These are phyloP conservation scores for Plumapathes pennacea DNA, from an alignment of 92 coral and sea anemone species.

Conservation along the genomic window DNA sequence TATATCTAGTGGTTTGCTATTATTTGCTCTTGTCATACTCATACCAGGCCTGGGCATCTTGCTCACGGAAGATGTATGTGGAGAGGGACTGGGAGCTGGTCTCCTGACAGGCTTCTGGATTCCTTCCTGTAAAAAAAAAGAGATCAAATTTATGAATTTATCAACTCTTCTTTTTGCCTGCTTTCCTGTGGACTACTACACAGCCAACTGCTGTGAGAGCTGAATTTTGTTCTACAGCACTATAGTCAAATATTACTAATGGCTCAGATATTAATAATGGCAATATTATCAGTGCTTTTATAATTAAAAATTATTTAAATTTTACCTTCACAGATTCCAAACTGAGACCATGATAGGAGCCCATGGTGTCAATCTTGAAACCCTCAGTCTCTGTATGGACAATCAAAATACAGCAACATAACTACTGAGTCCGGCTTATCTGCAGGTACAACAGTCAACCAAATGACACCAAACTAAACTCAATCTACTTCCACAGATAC, in stretches of 20 bases:
- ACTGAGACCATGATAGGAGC: constrained; percentile 96
- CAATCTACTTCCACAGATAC: too few relatives aligned
- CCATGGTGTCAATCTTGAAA: constrained; percentile 98
- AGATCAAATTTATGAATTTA: not conserved
- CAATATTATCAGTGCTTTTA: not conserved
- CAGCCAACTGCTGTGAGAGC: too few relatives aligned
- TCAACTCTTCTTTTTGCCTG: too few relatives aligned
- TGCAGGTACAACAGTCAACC: not conserved
- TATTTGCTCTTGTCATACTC: too few relatives aligned
- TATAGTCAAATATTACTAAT: too few relatives aligned
- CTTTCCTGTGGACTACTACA: too few relatives aligned
- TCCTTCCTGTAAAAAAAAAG: constrained; percentile 71
- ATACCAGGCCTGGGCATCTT: constrained; percentile 72
- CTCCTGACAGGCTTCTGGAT: constrained; percentile 84
- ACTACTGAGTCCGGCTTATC: not conserved
- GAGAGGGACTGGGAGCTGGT: constrained; percentile 81
- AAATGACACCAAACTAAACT: not conserved
- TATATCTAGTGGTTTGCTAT: too few relatives aligned
- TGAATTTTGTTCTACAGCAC: too few relatives aligned
- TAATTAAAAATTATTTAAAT: not conserved
- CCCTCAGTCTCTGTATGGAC: constrained; percentile 85
- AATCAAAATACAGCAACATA: not conserved
- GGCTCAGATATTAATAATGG: not conserved
- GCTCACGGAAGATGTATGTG: constrained; percentile 81
- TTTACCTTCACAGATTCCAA: constrained; percentile 93